phyloP scores from a whole-genome alignment of 2,797 vertebrate genomes.

The Simalia tracyae region DNA sequence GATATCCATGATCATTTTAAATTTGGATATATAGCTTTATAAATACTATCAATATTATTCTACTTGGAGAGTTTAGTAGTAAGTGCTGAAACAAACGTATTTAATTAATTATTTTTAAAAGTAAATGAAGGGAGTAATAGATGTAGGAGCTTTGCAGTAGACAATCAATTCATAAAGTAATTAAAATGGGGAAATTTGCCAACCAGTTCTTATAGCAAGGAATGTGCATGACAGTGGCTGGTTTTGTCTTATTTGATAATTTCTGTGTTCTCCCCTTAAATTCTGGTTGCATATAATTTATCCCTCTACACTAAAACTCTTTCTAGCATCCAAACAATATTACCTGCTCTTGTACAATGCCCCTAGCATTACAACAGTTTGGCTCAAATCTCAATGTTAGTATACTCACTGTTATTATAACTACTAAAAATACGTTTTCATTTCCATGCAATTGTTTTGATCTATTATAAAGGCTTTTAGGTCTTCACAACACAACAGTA shows the following conservation, averaged over 20 bases:
- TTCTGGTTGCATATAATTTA: neutral
- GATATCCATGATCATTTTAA: neutral
- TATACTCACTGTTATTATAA: constrained; percentile 26
- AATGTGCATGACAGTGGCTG: neutral
- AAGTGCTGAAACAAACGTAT: neutral
- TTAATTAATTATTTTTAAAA: neutral
- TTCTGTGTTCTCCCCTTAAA: neutral
- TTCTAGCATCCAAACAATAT: neutral
- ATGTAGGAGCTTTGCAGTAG: neutral
- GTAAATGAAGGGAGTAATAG: neutral
- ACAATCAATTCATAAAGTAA: neutral
- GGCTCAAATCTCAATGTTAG: neutral
- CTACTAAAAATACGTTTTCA: constrained; percentile 39
- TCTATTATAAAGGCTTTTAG: constrained; percentile 32
- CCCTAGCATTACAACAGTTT: neutral
- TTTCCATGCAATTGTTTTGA: constrained; percentile 39
- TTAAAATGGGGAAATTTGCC: neutral
- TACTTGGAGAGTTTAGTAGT: neutral
- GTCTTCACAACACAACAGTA: constrained; percentile 22
- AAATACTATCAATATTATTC: neutral
- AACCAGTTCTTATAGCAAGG: neutral
- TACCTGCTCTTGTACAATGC: neutral
- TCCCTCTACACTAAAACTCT: neutral
- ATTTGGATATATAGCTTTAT: neutral
- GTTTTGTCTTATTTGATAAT: neutral